Base-by-base conservation (phyloP, 2,113 vertebrate genomes). In the Puma concolor region DNA sequence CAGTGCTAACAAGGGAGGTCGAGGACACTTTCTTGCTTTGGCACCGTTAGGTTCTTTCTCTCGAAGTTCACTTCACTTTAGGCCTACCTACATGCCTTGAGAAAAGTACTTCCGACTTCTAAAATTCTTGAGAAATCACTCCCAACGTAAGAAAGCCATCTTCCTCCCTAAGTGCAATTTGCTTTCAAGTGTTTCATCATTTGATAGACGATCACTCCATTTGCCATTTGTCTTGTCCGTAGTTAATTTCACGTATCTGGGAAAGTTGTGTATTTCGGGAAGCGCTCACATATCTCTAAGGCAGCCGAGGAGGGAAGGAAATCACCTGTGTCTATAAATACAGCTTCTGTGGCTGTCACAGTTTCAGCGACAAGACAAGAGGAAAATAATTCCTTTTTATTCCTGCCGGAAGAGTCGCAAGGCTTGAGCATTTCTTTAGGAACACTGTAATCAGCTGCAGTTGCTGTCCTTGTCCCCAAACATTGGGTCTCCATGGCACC, bases 91-190 rank as follows among this genome's bases (percentile, higher is more conserved):
- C 44, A 48, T 98, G 98, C 88, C 67, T 90, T 96, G 52, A 88
- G 94, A 97, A 97, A 93, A 97, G 54, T 63, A 63, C 69, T 97
- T 97, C 88, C 33, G 88, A 54, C 90, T 98, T 97, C 36, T 36
- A 36, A 36, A 36, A 36, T 36, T 36, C 36, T 36, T 36, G 36
- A 41, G 97, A 98, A 97, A 85, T 12, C 76, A 31, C 79, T 81
- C 57, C 60, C 95, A 64, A 38, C 52, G 44, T 21, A 6, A n/a
- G 71, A 97, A 82, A 52, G 36, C 7, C 96, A 97, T 94, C 71
- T 11, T 2, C 29, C 38, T 97, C 93, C 95, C 41, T 90, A 19
- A 97, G 72, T 54, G 87, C 19, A 92, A 95, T 72, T 96, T 54
- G 17, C 7, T 82, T 76, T 41, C 50, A 87, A 98, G 91, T 88